Evolutionary conservation across 2,888 invertebrate species (phyloP), one percentile per base, ranked within the genome.

Genomic region (Dynastes maya): DNA sequence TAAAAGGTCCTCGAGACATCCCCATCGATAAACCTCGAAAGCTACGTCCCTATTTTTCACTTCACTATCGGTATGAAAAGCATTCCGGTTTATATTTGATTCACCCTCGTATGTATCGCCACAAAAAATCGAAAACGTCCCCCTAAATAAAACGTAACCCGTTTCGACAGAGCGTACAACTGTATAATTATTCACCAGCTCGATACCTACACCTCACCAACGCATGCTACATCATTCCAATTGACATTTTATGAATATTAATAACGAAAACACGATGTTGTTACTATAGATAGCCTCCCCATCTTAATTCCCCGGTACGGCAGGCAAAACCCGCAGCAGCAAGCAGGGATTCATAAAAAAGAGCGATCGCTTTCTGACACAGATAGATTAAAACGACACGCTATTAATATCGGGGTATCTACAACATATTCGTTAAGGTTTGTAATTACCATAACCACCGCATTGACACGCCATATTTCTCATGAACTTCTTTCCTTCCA

Each of bases 371-470:
- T n/a, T 32, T 53, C 13, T 51, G 70, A 70, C 53, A 49, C 40
- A 70, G 53, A 70, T 70, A 70, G 27, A 70, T 70, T 70, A 70
- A 70, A 70, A 70, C 40, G 70, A 70, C 70, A 70, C 70, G 53
- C 70, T 53, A 53, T 51, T 70, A 70, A 70, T 53, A 27, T 53
- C 29, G 32, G 1, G 55, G n/a, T 55, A 64, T 13, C 64, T 8
- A 32, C 29, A 70, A 70, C 68, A 51, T 22, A 70, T 51, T 51
- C 70, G 55, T 22, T 29, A 53, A 70, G 27, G 51, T 53, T 70
- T 70, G 70, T 70, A 70, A 70, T 70, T 70, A 70, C 70, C 70
- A 70, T 70, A 70, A 45, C 45, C 8, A 70, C 70, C 70, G 70
- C 70, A 53, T 53, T 70, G 70, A 70, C 70, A 32, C 51, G 29